Base-by-base conservation (phyloP, 2,113 vertebrate genomes). In the Dasyornis broadbenti region DNA sequence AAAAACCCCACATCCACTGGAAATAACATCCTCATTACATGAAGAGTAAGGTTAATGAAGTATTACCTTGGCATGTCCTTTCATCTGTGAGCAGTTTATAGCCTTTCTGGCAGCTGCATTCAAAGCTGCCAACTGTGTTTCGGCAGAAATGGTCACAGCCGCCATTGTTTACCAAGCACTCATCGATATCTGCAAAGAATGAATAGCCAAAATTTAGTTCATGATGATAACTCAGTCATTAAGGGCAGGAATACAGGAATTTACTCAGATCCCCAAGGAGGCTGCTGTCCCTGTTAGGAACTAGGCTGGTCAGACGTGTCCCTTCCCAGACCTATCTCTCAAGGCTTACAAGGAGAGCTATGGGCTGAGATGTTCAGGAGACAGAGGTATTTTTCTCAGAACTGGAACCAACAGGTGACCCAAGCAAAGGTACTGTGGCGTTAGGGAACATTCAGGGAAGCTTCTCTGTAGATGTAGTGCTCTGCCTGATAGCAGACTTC, bases 91-190 rank as follows among this genome's bases (percentile, higher is more conserved):
- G 98, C 64, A 99, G 98, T 96, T 99, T 99, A 96, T 99, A 98
- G 75, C 99, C 99, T 90, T 99, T 99, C 95, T 98, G 99, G 94
- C 99, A 99, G 98, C 99, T 98, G 93, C 99, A 99, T 90, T 99
- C 99, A n/a, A 99, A 99, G 96, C 99, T 99, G 80, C 99, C 99
- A 89, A 99, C 99, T 0, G 99, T 99, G 97, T 99, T 99, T 44
- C 99, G 86, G 97, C 99, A 99, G 97, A 98, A 98, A 94, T 99
- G 99, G 96, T 99, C 99, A 13, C 99, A 99, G 95, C 99, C 99
- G 4, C 99, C 99, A 0, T 99, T 99, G 97, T 99, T 99, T 94
- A 98, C 98, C 98, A 98, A 97, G 93, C 99, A 99, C 94, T 99
- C 99, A 35, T 99, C 99, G 19, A 99, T 99, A 94, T 99, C 99